Base-by-base conservation (phyloP, 2,113 vertebrate species). In the Heteronetta atricapilla region DNA sequence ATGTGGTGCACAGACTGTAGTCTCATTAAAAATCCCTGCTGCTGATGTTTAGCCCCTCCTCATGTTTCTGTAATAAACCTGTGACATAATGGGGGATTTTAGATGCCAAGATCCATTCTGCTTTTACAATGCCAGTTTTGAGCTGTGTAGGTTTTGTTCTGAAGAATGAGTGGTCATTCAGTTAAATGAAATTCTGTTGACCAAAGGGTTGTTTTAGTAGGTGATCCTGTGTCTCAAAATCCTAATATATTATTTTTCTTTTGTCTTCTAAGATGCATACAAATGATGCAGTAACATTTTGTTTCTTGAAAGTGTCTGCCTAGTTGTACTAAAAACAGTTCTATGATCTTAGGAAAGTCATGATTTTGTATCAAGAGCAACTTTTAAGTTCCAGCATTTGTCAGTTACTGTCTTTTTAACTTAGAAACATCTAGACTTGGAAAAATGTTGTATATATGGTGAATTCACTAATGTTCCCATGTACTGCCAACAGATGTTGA, bases 401-500 rank as follows among this genome's bases (percentile, higher is more conserved):
- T 10, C 46, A 29, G 46, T 70, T 81, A 36, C 48, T 6, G 2
- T 58, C 18, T 74, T 73, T 90, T 81, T 50, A n/a, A 64, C 34
- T 91, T 58, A 58, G n/a, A 66, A 86, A 48, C 55, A 78, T 79
- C 19, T 55, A 74, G 67, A 23, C 33, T n/a, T 75, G 25, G 34
- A 68, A 87, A 58, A 55, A 19, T 18, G 11, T 42, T 58, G 11
- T 15, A 26, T 66, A 33, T 0, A 0, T 42, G 77, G 52, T 86
- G 68, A 93, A 89, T 56, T 86, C 50, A 28, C 42, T 97, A 67
- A 89, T 89, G 42, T 26, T 84, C 33, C 77, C 62, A 72, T 96
- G 46, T 92, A 62, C 50, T 96, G 36, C 68, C 68, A 75, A 77
- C 96, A 98, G 98, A 98, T 96, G 86, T 97, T 93, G 98, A 98